Percentiles rank a stretch among this genome's conserved stretches.
Evolutionary conservation across 2,113 vertebrate genomes (phyloP).

Genomic region (Pontoporia blainvillei): DNA sequence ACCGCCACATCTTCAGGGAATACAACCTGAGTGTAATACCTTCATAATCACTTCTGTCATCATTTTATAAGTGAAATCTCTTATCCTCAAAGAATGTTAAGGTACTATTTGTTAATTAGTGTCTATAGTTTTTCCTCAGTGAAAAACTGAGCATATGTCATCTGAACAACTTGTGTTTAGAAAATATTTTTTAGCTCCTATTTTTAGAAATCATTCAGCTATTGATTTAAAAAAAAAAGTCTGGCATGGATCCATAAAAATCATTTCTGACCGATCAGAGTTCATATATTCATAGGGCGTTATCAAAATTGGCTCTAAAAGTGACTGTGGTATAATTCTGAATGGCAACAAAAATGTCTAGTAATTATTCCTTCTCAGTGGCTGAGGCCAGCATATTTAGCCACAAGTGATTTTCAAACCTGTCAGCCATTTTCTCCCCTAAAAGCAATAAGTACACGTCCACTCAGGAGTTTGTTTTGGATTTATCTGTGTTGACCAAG

Average conservation of each 20-base stretch:
- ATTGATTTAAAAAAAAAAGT: not conserved
- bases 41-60: not conserved
- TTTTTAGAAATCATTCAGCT: not conserved
- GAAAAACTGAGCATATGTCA: not conserved
- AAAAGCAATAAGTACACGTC: not conserved
- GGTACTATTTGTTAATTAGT: not conserved
- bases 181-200: not conserved
- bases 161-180: not conserved
- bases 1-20: not conserved
- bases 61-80: not conserved
- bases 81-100: not conserved
- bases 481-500: slow-evolving; percentile 1
- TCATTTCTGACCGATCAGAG: not conserved
- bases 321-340: not conserved
- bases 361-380: not conserved
- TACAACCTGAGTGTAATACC: not conserved
- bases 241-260: not conserved
- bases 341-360: not conserved
- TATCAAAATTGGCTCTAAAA: slow-evolving; percentile 3
- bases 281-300: not conserved
- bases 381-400: not conserved
- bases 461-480: slow-evolving; percentile 12
- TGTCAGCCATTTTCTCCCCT: not conserved
- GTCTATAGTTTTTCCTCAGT: not conserved
- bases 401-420: not conserved